These are phyloP conservation scores for Mico argentatus DNA, from an alignment of 2,797 vertebrate species.

Conservation along the genomic window DNA sequence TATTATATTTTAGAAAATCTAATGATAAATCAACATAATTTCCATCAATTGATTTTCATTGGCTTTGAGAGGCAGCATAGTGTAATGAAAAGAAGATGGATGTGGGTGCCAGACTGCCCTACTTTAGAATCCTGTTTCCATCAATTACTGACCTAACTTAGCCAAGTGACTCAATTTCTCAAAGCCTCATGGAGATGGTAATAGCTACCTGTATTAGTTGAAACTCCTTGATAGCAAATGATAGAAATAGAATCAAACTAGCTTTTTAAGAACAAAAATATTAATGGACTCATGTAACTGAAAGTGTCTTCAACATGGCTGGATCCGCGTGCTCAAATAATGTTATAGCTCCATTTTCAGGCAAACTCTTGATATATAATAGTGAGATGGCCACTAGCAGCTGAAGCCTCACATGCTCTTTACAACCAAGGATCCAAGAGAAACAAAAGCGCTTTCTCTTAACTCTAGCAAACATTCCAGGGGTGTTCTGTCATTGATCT, in stretches of 20 bases:
- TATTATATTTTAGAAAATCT: constrained; percentile 36
- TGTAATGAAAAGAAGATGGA: constrained; percentile 46
- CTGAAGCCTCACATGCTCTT: neutral
- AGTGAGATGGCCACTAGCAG: neutral
- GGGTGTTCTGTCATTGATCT: neutral
- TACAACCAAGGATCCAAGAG: neutral
- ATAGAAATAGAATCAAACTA: constrained; percentile 19
- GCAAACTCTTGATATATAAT: neutral
- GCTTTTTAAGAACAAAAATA: constrained; percentile 7
- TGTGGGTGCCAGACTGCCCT: neutral
- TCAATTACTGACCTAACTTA: neutral
- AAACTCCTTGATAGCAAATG: constrained; percentile 13
- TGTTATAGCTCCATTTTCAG: neutral
- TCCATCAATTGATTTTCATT: constrained; percentile 49
- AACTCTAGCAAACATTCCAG: neutral
- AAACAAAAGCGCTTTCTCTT: neutral
- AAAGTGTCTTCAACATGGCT: neutral
- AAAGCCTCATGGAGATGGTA: neutral
- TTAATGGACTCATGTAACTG: neutral
- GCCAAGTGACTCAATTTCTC: constrained; percentile 33
- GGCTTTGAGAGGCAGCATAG: neutral
- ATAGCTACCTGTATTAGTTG: neutral
- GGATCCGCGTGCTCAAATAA: neutral
- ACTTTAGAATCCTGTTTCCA: constrained; percentile 35
- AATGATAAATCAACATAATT: constrained; percentile 54